Evolutionary conservation across 2,113 vertebrate species (phyloP).

Genomic region (Anoplopoma fimbria): DNA sequence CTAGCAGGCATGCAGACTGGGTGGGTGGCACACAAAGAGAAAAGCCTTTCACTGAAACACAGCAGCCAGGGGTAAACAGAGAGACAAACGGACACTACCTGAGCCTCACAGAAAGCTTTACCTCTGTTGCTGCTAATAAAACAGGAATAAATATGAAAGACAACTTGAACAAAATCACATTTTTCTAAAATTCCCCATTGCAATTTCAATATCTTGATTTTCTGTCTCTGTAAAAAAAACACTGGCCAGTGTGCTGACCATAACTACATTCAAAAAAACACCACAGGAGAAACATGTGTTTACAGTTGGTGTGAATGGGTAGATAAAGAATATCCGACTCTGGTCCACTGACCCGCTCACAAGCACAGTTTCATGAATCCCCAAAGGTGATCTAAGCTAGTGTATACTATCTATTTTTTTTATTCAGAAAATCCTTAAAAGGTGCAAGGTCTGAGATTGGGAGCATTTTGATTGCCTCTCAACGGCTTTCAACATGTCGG

Average conservation of each 20-base stretch:
- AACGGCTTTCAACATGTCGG: too few species aligned
- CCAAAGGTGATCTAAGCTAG: not conserved
- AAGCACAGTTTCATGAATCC: not conserved
- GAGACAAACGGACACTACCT: slow-evolving; percentile 2
- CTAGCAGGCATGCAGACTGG: slow-evolving; percentile 34
- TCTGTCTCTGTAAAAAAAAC: not conserved
- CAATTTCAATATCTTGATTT: slow-evolving; percentile 13
- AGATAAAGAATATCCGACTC: slow-evolving; percentile 3
- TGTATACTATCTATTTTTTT: not conserved
- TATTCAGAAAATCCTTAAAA: not conserved
- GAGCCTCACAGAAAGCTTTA: slow-evolving; percentile 2
- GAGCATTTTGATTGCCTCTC: too few species aligned
- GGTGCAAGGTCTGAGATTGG: too few species aligned
- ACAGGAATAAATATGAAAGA: slow-evolving; percentile 9
- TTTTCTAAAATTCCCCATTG: not conserved
- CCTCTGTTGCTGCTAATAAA: slow-evolving; percentile 1
- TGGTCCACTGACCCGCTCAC: not conserved
- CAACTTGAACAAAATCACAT: not conserved
- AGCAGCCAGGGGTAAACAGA: slow-evolving; percentile 41
- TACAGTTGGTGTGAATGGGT: not conserved
- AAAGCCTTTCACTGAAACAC: slow-evolving; percentile 36
- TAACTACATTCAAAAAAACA: not conserved
- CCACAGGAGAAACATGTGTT: slow-evolving; percentile 9
- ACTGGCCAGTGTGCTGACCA: not conserved
- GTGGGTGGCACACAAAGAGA: slow-evolving; percentile 39